Evolutionary conservation across 2,113 vertebrate genomes (phyloP).

Genomic region (Oxyruncus cristatus): DNA sequence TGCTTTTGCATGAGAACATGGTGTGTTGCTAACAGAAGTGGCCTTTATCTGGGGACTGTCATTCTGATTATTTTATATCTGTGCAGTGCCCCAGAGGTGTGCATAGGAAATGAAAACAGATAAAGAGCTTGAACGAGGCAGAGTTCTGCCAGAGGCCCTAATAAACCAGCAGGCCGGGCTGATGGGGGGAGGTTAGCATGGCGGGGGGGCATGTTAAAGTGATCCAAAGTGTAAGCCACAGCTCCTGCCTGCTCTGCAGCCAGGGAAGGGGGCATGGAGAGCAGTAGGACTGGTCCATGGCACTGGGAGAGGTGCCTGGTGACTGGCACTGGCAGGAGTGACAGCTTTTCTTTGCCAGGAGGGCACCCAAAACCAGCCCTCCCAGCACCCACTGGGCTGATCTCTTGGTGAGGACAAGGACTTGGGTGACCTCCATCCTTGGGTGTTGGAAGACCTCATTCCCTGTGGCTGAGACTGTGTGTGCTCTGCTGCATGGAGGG

Average conservation of each 20-base stretch:
- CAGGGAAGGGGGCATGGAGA: not conserved
- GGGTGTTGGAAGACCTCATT: not conserved
- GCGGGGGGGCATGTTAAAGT: not conserved
- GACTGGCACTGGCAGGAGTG: too few species aligned
- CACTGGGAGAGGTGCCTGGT: not conserved
- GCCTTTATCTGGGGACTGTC: slow-evolving; percentile 68
- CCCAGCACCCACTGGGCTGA: not conserved
- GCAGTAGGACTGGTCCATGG: not conserved
- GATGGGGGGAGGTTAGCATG: not conserved
- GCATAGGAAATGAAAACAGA: slow-evolving; percentile 57
- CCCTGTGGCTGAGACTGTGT: not conserved
- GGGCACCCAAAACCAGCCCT: not conserved
- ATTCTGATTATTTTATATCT: slow-evolving; percentile 52
- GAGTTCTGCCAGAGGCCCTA: not conserved
- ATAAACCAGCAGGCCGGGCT: not conserved
- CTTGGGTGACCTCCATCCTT: not conserved
- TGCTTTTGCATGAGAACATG: not conserved
- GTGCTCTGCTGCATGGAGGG: not conserved
- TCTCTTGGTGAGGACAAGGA: fast-evolving
- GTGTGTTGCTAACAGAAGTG: slow-evolving; percentile 19
- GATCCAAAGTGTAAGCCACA: not conserved
- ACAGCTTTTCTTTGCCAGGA: not conserved
- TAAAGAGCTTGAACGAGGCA: slow-evolving; percentile 28
- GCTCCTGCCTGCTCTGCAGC: not conserved
- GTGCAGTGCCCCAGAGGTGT: slow-evolving; percentile 59